These are phyloP conservation scores for Exaiptasia diaphana DNA, from an alignment of 64 coral and sea anemone genomes.

Conservation along the genomic window DNA sequence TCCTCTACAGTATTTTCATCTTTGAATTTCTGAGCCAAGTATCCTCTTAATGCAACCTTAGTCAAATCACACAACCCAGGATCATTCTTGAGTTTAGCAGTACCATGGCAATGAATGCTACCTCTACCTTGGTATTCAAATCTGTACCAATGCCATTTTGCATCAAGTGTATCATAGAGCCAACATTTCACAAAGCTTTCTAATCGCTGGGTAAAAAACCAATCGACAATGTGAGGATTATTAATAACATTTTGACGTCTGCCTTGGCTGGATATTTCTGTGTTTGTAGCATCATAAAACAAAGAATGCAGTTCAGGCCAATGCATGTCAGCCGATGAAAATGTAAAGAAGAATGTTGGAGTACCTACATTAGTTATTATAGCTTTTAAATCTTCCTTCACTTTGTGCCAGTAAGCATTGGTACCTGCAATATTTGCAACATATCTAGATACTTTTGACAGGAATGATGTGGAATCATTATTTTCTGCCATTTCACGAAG, in stretches of 20 bases:
- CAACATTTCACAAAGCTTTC: not conserved
- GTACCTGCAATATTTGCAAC: constrained; percentile 45
- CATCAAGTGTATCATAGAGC: constrained; percentile 39
- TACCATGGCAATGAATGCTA: constrained; percentile 46
- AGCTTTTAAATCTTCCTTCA: constrained; percentile 37
- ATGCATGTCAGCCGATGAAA: constrained; percentile 44
- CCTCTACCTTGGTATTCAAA: constrained; percentile 48
- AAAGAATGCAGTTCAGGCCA: constrained; percentile 46
- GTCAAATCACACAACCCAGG: constrained; percentile 33
- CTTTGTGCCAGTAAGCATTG: constrained; percentile 46
- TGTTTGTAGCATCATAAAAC: constrained; percentile 6
- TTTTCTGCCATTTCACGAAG: constrained; percentile 4
- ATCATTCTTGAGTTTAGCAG: constrained; percentile 26
- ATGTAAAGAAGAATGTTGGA: constrained; percentile 47
- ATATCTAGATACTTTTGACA: constrained; percentile 41
- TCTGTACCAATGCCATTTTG: constrained; percentile 37
- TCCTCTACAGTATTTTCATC: not conserved
- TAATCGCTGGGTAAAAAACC: not conserved
- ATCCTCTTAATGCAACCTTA: constrained; percentile 22
- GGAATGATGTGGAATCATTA: constrained; percentile 16
- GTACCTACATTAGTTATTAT: constrained; percentile 20
- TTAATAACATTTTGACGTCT: constrained; percentile 18
- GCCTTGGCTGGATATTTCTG: not conserved
- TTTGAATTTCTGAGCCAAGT: constrained; percentile 42
- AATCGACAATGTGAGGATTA: not conserved